A percentile compares a stretch with the other conserved stretches of the same genome.
These are phyloP conservation scores for Amblyornis subalaris DNA, from an alignment of 2,113 vertebrate species.

Conservation along the genomic window DNA sequence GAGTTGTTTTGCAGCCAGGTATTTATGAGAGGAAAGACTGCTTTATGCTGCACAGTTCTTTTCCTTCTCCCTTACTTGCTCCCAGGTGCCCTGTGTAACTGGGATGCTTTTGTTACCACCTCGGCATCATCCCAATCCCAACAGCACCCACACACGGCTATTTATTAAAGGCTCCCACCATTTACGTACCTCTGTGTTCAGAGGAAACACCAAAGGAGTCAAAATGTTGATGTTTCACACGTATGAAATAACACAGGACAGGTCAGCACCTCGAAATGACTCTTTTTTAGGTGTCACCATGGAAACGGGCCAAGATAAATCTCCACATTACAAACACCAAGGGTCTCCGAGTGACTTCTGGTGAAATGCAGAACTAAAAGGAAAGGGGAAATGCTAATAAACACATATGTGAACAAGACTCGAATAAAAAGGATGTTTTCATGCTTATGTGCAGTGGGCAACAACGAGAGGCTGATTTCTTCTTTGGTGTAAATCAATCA, in stretches of 20 bases:
- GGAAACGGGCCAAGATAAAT: constrained; percentile 71
- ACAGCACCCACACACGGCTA: constrained; percentile 62
- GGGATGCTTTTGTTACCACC: constrained; percentile 72
- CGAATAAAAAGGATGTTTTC: constrained; percentile 26
- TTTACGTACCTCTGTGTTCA: constrained; percentile 45
- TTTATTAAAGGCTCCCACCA: constrained; percentile 57
- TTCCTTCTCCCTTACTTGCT: constrained; percentile 12
- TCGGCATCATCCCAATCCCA: constrained; percentile 69
- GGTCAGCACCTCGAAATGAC: constrained; percentile 62
- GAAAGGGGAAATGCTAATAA: constrained; percentile 31
- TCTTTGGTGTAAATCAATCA: neutral
- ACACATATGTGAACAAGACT: neutral
- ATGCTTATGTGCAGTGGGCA: constrained; percentile 10
- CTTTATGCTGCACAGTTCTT: constrained; percentile 39
- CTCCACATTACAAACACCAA: constrained; percentile 48
- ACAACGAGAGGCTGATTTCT: neutral
- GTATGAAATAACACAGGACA: constrained; percentile 70
- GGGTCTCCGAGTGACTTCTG: constrained; percentile 27
- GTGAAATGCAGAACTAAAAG: neutral
- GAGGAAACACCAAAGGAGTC: constrained; percentile 50
- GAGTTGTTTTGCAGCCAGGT: constrained; percentile 46
- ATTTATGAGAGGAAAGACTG: constrained; percentile 61
- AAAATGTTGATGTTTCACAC: constrained; percentile 64
- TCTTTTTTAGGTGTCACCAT: constrained; percentile 68
- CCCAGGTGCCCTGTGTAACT: constrained; percentile 70